A percentile compares a stretch with the other conserved stretches of the same genome.
Conservation (phyloP, 2,888 invertebrate genomes). For the Lithosia quadra region DNA sequence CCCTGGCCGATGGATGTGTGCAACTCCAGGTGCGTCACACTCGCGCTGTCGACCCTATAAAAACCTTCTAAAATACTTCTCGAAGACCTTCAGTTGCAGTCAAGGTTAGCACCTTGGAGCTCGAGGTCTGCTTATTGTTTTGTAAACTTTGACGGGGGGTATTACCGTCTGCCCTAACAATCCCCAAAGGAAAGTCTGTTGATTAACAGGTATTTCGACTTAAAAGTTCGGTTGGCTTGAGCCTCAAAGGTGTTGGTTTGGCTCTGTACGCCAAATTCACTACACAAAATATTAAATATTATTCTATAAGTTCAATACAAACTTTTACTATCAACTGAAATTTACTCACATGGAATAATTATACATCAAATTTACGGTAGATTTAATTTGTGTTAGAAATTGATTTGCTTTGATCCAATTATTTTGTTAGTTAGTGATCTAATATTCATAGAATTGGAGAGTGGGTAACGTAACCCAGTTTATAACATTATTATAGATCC, state of each 20-base stretch:
- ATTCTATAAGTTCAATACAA: background rate
- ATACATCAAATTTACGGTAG: background rate
- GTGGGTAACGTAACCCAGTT: background rate
- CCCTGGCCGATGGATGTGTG: no score
- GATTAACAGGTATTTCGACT: no score
- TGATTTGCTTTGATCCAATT: background rate
- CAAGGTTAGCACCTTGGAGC: no score
- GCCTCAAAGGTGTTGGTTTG: background rate
- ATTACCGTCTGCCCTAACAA: no score
- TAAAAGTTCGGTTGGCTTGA: no score
- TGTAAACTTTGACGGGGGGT: no score
- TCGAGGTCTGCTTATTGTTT: no score
- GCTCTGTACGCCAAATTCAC: background rate
- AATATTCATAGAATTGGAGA: background rate
- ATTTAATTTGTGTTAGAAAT: background rate
- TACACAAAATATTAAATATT: conserved; percentile 28
- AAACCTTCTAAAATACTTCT: no score
- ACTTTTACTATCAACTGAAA: background rate
- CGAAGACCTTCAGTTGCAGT: no score
- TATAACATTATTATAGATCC: background rate
- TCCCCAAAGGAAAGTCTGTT: no score
- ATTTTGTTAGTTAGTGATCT: background rate
- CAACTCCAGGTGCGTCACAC: no score
- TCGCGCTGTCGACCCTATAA: no score
- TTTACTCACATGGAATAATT: background rate